Evolutionary conservation across 2,888 invertebrate genomes (phyloP).

Genomic region (Hoplodrina ambigua): DNA sequence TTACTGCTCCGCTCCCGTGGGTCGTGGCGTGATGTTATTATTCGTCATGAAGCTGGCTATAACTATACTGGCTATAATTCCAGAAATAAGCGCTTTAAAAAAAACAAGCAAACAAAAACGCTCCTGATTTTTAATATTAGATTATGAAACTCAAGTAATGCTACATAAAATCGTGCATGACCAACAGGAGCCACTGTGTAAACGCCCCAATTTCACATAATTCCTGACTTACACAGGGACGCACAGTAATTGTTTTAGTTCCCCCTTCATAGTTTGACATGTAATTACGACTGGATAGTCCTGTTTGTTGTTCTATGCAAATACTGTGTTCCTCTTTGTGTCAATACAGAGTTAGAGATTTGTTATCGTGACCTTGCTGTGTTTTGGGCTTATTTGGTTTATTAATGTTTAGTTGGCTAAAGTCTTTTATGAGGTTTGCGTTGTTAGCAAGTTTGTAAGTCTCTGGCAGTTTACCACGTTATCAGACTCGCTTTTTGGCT

Average conservation of each 20-base stretch:
- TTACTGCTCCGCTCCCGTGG: no score
- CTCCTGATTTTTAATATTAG: background rate
- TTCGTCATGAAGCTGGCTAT: no score
- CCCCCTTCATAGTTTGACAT: slow-evolving; percentile 75
- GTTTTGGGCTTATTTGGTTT: slow-evolving; percentile 39
- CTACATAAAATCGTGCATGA: background rate
- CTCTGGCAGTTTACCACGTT: no score
- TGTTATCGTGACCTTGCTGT: slow-evolving; percentile 65
- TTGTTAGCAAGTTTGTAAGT: slow-evolving; percentile 13
- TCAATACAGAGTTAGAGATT: slow-evolving; percentile 52
- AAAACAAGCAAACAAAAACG: no score
- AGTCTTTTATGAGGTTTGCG: slow-evolving; percentile 15
- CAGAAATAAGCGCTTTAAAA: no score
- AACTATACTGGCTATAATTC: no score
- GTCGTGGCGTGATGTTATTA: no score
- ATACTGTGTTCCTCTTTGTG: slow-evolving; percentile 64
- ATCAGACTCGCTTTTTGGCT: no score
- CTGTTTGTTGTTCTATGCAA: slow-evolving; percentile 76
- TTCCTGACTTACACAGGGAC: slow-evolving; percentile 49
- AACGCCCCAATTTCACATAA: slow-evolving; percentile 26
- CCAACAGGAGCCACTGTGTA: slow-evolving; percentile 18
- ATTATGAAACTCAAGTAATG: background rate
- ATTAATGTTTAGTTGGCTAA: slow-evolving; percentile 34
- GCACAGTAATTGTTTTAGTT: slow-evolving; percentile 77
- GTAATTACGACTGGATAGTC: slow-evolving; percentile 76